phyloP scores from a whole-genome alignment of 2,797 vertebrate species.

The Tauraco hartlaubi region DNA sequence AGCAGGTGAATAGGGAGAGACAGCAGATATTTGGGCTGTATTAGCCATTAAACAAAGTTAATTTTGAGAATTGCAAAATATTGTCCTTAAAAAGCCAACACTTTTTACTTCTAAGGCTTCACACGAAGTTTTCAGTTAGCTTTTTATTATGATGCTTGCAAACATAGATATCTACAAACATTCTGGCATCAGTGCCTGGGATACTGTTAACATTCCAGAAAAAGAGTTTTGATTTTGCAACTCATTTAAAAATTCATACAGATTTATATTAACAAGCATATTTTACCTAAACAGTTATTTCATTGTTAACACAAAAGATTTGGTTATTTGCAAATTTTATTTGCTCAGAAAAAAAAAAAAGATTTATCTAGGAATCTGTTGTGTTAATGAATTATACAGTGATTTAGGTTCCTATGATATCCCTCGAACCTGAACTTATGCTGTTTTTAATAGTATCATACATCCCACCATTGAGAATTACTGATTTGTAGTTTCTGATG shows the following conservation, averaged over 20 bases:
- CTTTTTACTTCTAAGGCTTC: neutral
- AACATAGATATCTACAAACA: neutral
- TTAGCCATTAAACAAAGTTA: neutral
- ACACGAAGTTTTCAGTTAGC: neutral
- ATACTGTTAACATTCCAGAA: neutral
- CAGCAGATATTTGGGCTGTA: neutral
- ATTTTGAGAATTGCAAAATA: neutral
- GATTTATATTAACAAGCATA: neutral
- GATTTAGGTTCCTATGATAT: accelerated
- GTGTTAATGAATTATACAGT: neutral
- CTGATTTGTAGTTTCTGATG: neutral
- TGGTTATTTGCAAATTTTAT: neutral
- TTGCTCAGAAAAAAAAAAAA: neutral
- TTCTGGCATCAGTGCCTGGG: accelerated
- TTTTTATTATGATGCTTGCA: neutral
- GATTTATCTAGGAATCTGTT: neutral
- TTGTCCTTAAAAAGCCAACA: neutral
- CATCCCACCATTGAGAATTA: neutral
- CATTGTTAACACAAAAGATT: neutral
- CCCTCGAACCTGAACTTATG: neutral
- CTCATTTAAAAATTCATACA: neutral
- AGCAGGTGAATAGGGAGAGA: neutral
- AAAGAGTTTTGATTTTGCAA: neutral
- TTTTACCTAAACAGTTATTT: neutral
- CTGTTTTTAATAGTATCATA: neutral